Base-by-base conservation (phyloP, 2,797 vertebrate species). In the Helarctos malayanus region DNA sequence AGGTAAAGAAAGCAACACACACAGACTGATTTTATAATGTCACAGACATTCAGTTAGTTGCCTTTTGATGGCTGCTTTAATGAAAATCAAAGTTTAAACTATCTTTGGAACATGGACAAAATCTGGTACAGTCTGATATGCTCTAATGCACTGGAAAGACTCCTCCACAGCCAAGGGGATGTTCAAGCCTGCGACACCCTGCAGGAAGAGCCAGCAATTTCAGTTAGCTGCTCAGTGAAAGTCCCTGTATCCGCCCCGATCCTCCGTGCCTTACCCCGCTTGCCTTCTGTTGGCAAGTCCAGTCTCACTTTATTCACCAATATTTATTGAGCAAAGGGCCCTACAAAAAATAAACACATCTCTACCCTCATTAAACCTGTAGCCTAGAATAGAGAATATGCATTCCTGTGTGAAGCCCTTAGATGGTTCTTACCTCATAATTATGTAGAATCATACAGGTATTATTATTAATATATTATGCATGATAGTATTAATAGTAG, bases 61-160 rank as follows among this genome's bases (percentile, higher is more conserved):
- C n/a, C 15, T 79, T 71, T 35, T 65, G 10, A 54, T 71, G n/a
- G 13, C 32, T 69, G 41, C 25, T 86, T 47, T 32, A 54, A 49
- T 56, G 82, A 95, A 91, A 91, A 88, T 21, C n/a, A 82, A 81
- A 8, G 2, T n/a, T 87, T 47, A 92, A 41, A 73, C 75, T 78
- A 69, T 81, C 57, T 94, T 83, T 73, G 38, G 49, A 84, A 76
- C 0, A 10, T 47, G 65, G 35, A 52, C 35, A n/a, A 47, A 95
- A 65, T 71, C 57, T 69, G 57, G 16, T 56, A 65, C 47, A 75
- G 15, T 76, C 35, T 76, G 27, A 69, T 25, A 45, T 47, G 38
- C 47, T 59, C 56, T 90, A 49, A 25, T 11, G n/a, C 2, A 52
- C 16, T 57, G 73, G 16, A 94, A 32, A 47, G 75, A 29, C n/a